Evolutionary conservation across 53 echinoderm and acorn worm species (phyloP), one percentile per base, ranked within the genome.

Genomic region (Echinometra lucunter): DNA sequence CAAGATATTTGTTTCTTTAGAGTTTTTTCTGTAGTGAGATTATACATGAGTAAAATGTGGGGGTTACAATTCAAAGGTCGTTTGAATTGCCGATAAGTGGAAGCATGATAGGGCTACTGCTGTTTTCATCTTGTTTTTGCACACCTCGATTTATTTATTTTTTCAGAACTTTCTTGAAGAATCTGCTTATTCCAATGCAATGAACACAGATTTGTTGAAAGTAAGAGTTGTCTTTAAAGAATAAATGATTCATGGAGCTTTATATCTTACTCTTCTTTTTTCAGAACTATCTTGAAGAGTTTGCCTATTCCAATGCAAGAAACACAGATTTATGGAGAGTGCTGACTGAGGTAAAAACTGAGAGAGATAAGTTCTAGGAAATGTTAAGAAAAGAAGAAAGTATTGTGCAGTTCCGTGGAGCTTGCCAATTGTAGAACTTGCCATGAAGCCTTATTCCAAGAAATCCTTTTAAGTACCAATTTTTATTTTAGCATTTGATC

Each of bases 311-410:
- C 28, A 98, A 95, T 88, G 99, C 98, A 34, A 91, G 91, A 42
- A 98, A 97, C 53, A 95, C 95, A 44, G 99, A 98, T 92, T 95
- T 98, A 6, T 98, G 99, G 99, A 72, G 92, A 44, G 67, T 95
- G n/a, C 66, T 98, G 8, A 95, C 94, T n/a, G 93, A 95, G 96
- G 99, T 98, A 91, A 96, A 96, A 74, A 12, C 40, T 23, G 1
- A n/a, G 35, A 88, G 0, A 56, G 63, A 63, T 23, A 63, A 63
- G 53, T 13, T 53, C 53, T 53, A 13, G 53, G 13, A n/a, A n/a
- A n/a, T n/a, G n/a, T n/a, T 53, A 53, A 53, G 53, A 53, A 11
- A 11, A 2, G 13, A 1, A 53, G 13, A 53, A 11, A 11, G 9
- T 53, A 53, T 53, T 53, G 2, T 53, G 53, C 53, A 53, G 13